A percentile compares a stretch with the other conserved stretches of the same genome.
Evolutionary conservation across 2,113 vertebrate genomes (phyloP).

Genomic region (Tetrao urogallus): DNA sequence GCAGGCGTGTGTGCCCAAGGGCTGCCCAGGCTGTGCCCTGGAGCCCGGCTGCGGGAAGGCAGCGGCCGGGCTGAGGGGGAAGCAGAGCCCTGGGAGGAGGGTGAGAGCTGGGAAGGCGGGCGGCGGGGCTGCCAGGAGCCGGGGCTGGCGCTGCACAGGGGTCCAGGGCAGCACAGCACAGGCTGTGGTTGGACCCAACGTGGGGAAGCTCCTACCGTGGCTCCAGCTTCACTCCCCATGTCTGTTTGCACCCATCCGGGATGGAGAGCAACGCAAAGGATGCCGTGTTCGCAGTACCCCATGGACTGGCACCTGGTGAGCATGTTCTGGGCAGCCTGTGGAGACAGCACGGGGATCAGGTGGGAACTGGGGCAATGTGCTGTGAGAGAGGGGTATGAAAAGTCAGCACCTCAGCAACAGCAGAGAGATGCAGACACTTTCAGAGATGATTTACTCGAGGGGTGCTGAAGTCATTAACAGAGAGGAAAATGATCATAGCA

Average conservation of each 20-base stretch:
- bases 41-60: not conserved
- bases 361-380: not conserved
- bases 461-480: not conserved
- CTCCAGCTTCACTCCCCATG: accelerated
- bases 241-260: slow-evolving; percentile 40
- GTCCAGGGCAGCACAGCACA: not conserved
- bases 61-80: not conserved
- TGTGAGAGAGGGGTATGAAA: not conserved
- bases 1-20: not conserved
- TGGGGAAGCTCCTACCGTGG: not conserved
- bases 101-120: accelerated
- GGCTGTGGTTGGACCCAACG: accelerated
- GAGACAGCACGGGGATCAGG: not conserved
- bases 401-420: not conserved
- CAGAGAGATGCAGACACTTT: not conserved
- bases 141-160: not conserved
- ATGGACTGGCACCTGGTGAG: not conserved
- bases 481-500: not conserved
- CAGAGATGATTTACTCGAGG: not conserved
- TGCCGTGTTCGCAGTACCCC: not conserved
- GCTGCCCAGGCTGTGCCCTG: not conserved
- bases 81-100: too few species aligned
- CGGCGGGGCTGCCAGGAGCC: not conserved
- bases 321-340: slow-evolving; percentile 11
- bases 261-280: slow-evolving; percentile 6